Conservation (phyloP, 2,888 invertebrate species). For the Pristionchus exspectatus region DNA sequence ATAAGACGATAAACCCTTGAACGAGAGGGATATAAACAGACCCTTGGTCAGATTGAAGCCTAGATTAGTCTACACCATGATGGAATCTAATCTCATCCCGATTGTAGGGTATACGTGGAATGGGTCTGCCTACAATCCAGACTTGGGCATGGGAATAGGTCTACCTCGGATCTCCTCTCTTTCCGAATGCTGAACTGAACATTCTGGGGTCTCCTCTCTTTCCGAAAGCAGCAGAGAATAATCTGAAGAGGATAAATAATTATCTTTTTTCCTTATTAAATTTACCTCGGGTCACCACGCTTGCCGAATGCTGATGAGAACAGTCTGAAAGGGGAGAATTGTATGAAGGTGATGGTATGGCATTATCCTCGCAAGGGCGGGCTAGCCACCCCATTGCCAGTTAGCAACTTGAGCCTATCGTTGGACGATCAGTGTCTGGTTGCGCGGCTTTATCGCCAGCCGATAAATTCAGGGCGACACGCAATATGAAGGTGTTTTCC, state of each 20-base stretch:
- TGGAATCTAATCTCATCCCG: background rate
- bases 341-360: background rate
- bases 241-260: slow-evolving; percentile 23
- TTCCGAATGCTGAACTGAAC: slow-evolving; percentile 26
- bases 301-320: slow-evolving; percentile 33
- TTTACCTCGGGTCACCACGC: background rate
- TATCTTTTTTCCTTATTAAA: background rate
- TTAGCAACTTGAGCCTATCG: too few species aligned
- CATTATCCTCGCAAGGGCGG: too few species aligned
- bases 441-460: too few species aligned
- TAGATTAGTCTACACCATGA: background rate
- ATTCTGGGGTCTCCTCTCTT: slow-evolving; percentile 42
- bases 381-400: too few species aligned
- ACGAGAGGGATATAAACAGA: background rate
- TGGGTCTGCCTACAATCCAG: background rate
- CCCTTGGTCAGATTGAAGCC: background rate
- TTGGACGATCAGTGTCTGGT: too few species aligned
- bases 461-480: background rate
- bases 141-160: too few species aligned
- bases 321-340: slow-evolving; percentile 18
- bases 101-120: background rate
- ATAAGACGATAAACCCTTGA: background rate
- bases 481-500: background rate
- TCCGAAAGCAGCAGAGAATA: slow-evolving; percentile 45
- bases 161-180: slow-evolving; percentile 40